Conservation (phyloP, 2,888 invertebrate genomes). For the Phasia obesa region DNA sequence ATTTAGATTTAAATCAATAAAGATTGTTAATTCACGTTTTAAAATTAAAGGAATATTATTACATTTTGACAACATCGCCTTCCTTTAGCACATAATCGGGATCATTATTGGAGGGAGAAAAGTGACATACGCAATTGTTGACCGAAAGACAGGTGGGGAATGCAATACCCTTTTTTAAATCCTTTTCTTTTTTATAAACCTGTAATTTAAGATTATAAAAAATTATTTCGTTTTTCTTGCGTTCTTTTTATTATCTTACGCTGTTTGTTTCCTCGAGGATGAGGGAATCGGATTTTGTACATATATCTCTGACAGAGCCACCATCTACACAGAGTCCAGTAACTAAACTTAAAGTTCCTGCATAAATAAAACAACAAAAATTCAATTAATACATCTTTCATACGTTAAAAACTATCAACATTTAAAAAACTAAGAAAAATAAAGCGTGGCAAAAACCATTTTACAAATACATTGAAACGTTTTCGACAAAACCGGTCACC, state of each 20-base stretch:
- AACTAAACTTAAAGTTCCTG: conserved; percentile 94
- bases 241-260: conserved; percentile 84
- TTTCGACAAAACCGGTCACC: conserved; percentile 3
- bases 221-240: not conserved
- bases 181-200: conserved; percentile 98
- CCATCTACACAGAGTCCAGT: conserved; percentile 93
- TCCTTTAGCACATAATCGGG: conserved; percentile 92
- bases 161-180: conserved; percentile 98
- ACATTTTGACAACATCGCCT: conserved; percentile 99
- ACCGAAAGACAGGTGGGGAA: conserved; percentile 99
- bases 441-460: conserved; percentile 32
- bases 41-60: no score
- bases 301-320: conserved; percentile 94
- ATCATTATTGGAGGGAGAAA: conserved; percentile 97
- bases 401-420: not conserved
- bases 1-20: no score
- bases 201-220: conserved; percentile 60
- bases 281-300: conserved; percentile 94
- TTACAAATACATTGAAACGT: not conserved
- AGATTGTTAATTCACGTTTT: no score
- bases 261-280: conserved; percentile 95
- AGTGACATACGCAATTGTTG: conserved; percentile 99
- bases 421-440: conserved; percentile 16
- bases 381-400: not conserved
- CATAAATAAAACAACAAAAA: conserved; percentile 25